phyloP scores from a whole-genome alignment of 2,797 vertebrate genomes.

The Hoplostethus atlanticus region DNA sequence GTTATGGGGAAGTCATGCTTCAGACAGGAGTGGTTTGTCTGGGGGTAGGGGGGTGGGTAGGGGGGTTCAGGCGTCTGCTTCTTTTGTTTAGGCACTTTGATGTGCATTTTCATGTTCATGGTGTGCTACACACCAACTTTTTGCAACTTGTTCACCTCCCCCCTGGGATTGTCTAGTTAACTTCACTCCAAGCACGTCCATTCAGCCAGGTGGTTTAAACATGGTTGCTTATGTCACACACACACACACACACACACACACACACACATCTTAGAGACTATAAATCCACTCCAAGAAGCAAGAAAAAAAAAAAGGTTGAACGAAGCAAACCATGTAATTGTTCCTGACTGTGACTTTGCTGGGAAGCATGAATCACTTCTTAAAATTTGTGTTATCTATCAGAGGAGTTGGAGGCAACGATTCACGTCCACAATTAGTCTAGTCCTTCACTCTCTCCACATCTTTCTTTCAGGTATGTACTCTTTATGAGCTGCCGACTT shows the following conservation, averaged over 20 bases:
- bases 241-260: no score
- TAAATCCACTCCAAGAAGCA: neutral
- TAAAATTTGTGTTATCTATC: conserved; percentile 17
- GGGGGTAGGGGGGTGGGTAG: neutral
- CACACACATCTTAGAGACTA: neutral
- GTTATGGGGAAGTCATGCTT: conserved; percentile 40
- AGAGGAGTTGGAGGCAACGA: conserved; percentile 30
- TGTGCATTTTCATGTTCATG: neutral
- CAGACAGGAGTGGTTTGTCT: conserved; percentile 47
- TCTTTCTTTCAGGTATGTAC: conserved; percentile 51
- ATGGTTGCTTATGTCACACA: neutral
- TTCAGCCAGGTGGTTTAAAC: conserved; percentile 20
- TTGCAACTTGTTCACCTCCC: conserved; percentile 46
- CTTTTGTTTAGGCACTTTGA: neutral
- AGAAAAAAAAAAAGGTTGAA: conserved; percentile 5
- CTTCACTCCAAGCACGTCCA: neutral
- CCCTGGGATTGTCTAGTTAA: neutral
- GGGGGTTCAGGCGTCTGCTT: no score
- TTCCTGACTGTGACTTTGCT: conserved; percentile 16
- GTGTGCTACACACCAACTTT: conserved; percentile 21
- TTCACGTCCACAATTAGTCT: conserved; percentile 49
- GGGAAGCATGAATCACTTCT: conserved; percentile 23
- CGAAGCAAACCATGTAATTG: conserved; percentile 4
- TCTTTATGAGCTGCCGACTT: conserved; percentile 52
- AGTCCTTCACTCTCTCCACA: conserved; percentile 51